Evolutionary conservation across 2,888 invertebrate genomes (phyloP).

Genomic region (Ametastegia equiseti): DNA sequence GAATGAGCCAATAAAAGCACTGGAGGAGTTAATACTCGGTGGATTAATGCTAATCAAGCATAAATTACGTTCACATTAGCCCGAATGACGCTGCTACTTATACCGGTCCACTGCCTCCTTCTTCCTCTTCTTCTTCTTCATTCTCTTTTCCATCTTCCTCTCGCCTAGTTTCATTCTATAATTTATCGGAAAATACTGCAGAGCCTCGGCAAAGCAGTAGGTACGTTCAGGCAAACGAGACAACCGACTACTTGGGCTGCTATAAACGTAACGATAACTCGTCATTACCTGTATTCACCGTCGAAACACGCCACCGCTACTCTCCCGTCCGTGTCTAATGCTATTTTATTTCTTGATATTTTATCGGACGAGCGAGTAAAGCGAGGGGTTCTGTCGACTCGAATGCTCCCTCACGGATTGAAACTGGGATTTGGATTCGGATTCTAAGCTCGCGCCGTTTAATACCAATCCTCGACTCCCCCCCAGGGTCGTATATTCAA

Average conservation of each 20-base stretch:
- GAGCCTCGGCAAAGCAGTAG: background rate
- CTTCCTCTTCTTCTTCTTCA: slow-evolving; percentile 20
- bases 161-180: slow-evolving; percentile 24
- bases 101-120: slow-evolving; percentile 49
- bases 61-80: slow-evolving; percentile 70
- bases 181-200: slow-evolving; percentile 28
- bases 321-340: slow-evolving; percentile 11
- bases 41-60: slow-evolving; percentile 73
- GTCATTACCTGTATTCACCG: slow-evolving; percentile 7
- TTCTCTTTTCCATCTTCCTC: background rate
- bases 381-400: background rate
- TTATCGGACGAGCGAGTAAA: slow-evolving; percentile 8
- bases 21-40: slow-evolving; percentile 66
- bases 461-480: slow-evolving; percentile 49
- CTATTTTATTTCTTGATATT: slow-evolving; percentile 31
- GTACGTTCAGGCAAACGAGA: background rate
- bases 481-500: slow-evolving; percentile 52
- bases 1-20: slow-evolving; percentile 70
- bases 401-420: background rate
- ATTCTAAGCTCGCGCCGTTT: slow-evolving; percentile 48
- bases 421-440: too few relatives aligned
- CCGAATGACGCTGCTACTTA: slow-evolving; percentile 33
- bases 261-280: slow-evolving; percentile 41
- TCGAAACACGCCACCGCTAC: slow-evolving; percentile 2
- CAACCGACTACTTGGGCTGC: background rate